Base-by-base conservation (phyloP, 2,888 invertebrate genomes). In the Geotrupes spiniger region DNA sequence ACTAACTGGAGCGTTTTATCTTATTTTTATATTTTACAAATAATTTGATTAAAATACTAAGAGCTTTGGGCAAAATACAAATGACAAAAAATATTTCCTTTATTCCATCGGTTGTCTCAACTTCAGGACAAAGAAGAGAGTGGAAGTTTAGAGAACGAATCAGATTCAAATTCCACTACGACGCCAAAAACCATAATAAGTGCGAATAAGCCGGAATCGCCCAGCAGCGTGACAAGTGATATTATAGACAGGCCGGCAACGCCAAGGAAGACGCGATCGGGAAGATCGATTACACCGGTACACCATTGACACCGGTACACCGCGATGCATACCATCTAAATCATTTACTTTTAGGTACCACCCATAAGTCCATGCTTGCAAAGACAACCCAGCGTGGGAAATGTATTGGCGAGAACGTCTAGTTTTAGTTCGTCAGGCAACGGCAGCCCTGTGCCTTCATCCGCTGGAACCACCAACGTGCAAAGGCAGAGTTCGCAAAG, bases 401-500 rank as follows among this genome's bases (percentile, higher is more conserved):
- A 79, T 61, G 77, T 79, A 37, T 66, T 85, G 52, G 82, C 83
- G 1, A 76, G 84, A 43, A 82, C 83, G 2, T 78, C 82, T 1
- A 84, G 84, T 62, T 79, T 83, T 47, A 79, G 82, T 17, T 81
- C 81, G 21, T 62, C 71, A 2, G 71, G 67, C 2, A 71, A 68
- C 56, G 65, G 63, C 3, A 71, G 72, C 58, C 68, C 72, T 4
- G 62, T 63, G 31, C 68, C 69, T 38, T 59, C 65, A 44, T 69
- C 72, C 21, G 65, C 65, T 16, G 57, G 62, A 46, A 53, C 62
- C 50, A 49, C 60, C 29, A 62, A 64, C 25, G 74, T 79, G 0
- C 80, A 83, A 1, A 78, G 90, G 2, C 90, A 92, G 69, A 84
- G 87, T 1, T 90, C 90, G 0, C 92, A 92, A 63, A 82, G 88